phyloP scores from a whole-genome alignment of 1,140 invertebrate genomes.

The Drosophila azteca region DNA sequence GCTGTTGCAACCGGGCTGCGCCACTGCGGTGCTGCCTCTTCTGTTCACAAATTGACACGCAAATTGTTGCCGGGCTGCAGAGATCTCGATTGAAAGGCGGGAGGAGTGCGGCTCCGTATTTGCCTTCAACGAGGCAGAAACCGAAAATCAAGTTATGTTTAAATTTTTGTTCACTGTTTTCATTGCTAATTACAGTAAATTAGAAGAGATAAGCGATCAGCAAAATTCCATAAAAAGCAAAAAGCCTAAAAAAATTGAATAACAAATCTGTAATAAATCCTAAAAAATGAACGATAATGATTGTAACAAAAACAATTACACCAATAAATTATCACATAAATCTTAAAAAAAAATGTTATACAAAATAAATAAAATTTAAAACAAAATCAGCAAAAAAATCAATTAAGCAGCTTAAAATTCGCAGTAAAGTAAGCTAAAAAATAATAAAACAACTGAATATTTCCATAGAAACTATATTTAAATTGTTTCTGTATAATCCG shows the following conservation, averaged over 20 bases:
- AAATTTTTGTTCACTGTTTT: conserved; percentile 26
- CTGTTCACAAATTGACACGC: conserved; percentile 72
- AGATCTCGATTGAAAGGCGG: conserved; percentile 17
- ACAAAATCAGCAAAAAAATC: not conserved
- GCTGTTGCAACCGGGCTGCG: conserved; percentile 31
- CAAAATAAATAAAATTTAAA: not conserved
- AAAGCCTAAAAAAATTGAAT: not conserved
- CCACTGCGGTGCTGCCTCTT: conserved; percentile 36
- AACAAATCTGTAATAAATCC: not conserved
- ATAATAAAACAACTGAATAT: too few species aligned
- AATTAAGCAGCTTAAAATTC: too few species aligned
- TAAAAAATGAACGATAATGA: not conserved
- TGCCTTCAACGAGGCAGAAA: conserved; percentile 72
- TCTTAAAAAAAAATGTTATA: not conserved
- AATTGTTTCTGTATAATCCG: too few species aligned
- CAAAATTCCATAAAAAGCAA: not conserved
- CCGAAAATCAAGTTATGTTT: conserved; percentile 23
- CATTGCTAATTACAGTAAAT: conserved; percentile 30
- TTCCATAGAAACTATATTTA: too few species aligned
- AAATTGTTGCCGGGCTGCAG: conserved; percentile 51
- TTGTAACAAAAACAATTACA: not conserved
- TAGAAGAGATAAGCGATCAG: conserved; percentile 26
- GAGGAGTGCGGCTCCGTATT: conserved; percentile 12
- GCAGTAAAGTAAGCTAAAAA: too few species aligned
- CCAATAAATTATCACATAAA: not conserved